Conservation (phyloP, 2,113 vertebrate species). For the Aramus guarauna region DNA sequence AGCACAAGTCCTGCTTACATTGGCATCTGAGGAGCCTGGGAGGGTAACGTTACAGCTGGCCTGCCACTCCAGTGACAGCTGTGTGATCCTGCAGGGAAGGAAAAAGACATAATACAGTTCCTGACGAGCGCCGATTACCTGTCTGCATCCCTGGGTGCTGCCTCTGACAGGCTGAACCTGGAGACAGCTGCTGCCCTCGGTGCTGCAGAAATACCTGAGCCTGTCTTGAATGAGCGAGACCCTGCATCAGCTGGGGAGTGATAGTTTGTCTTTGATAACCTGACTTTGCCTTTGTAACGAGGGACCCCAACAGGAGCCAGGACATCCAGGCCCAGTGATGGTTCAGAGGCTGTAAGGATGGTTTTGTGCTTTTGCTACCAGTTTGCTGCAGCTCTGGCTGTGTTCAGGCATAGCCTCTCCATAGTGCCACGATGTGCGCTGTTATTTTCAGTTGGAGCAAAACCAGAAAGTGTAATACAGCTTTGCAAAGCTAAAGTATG, state of each 20-base stretch:
- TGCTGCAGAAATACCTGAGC: not conserved
- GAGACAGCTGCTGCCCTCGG: accelerated
- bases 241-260: no score
- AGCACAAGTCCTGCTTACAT: not conserved
- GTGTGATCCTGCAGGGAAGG: not conserved
- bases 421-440: accelerated
- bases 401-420: not conserved
- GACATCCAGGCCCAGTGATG: not conserved
- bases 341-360: not conserved
- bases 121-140: not conserved
- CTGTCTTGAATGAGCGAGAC: no score
- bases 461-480: not conserved
- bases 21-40: not conserved
- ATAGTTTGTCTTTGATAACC: not conserved
- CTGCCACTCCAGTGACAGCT: not conserved
- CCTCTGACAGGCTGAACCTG: no score
- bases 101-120: no score
- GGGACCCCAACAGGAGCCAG: not conserved
- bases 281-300: not conserved
- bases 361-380: not conserved
- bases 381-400: not conserved
- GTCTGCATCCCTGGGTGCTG: not conserved
- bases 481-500: not conserved
- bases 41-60: not conserved
- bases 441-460: not conserved